These are phyloP conservation scores for Alosa alosa DNA, from an alignment of 2,113 vertebrate genomes.

Conservation along the genomic window DNA sequence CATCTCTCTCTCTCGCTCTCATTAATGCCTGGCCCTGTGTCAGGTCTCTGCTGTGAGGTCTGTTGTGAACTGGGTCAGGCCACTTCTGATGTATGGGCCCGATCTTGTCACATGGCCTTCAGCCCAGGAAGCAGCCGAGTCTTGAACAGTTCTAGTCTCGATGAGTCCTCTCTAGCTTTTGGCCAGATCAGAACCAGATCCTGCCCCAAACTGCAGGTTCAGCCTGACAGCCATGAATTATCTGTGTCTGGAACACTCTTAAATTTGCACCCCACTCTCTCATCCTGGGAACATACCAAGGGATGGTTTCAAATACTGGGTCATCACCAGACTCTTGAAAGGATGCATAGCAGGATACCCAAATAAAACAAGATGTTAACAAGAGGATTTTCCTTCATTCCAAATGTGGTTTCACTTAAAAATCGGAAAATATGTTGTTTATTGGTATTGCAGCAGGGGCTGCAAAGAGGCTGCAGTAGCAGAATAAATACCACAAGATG, in stretches of 20 bases:
- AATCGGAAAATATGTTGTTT: background rate
- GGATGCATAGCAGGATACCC: background rate
- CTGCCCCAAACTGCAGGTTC: background rate
- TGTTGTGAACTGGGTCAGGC: background rate
- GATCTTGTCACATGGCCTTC: background rate
- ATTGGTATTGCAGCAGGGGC: background rate
- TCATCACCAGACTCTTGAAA: background rate
- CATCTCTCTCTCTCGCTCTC: background rate
- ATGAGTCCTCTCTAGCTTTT: background rate
- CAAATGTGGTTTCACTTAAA: background rate
- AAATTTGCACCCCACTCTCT: background rate
- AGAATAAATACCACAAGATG: background rate
- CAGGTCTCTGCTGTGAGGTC: background rate
- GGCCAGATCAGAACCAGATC: background rate
- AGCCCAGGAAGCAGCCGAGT: background rate
- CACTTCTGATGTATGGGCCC: background rate
- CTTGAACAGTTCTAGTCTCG: background rate
- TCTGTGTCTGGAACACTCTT: background rate
- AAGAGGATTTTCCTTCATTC: background rate
- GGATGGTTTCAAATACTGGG: background rate
- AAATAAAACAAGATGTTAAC: conserved; percentile 2
- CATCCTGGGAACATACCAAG: background rate
- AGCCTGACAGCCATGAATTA: background rate
- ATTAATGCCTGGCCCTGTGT: background rate
- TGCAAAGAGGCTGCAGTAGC: background rate